phyloP scores from a whole-genome alignment of 2,888 invertebrate species.

The Troides helena region DNA sequence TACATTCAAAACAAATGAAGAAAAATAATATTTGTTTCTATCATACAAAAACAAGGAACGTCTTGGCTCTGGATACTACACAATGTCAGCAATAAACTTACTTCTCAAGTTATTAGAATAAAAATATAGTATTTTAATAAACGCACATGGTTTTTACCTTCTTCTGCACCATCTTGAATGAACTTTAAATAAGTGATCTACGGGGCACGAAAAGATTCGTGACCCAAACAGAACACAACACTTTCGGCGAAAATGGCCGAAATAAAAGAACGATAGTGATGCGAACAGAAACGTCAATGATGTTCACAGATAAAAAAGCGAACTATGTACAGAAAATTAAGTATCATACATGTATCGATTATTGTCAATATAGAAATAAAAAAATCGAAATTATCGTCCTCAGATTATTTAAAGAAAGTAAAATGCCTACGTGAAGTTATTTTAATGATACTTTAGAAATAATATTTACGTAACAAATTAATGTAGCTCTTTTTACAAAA shows the following conservation, averaged over 20 bases:
- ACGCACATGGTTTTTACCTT: conserved; percentile 79
- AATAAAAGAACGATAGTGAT: conserved; percentile 57
- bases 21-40: conserved; percentile 7
- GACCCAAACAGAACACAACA: conserved; percentile 70
- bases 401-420: too few species aligned
- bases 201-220: conserved; percentile 76
- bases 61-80: conserved; percentile 11
- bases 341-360: background rate
- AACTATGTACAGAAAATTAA: background rate
- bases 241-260: conserved; percentile 79
- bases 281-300: conserved; percentile 29
- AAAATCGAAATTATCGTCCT: background rate
- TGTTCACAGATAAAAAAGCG: conserved; percentile 29
- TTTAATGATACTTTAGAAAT: too few species aligned
- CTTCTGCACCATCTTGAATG: conserved; percentile 79
- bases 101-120: conserved; percentile 40
- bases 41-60: conserved; percentile 29
- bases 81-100: conserved; percentile 37
- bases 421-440: too few species aligned
- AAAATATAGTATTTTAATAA: conserved; percentile 62
- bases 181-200: conserved; percentile 70
- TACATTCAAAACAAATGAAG: background rate
- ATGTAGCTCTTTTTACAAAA: too few species aligned
- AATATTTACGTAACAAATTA: too few species aligned
- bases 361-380: background rate